Percentiles rank a stretch among this genome's conserved stretches.
Conservation (phyloP, 2,113 vertebrate species). For the Aldabrachelys gigantea region DNA sequence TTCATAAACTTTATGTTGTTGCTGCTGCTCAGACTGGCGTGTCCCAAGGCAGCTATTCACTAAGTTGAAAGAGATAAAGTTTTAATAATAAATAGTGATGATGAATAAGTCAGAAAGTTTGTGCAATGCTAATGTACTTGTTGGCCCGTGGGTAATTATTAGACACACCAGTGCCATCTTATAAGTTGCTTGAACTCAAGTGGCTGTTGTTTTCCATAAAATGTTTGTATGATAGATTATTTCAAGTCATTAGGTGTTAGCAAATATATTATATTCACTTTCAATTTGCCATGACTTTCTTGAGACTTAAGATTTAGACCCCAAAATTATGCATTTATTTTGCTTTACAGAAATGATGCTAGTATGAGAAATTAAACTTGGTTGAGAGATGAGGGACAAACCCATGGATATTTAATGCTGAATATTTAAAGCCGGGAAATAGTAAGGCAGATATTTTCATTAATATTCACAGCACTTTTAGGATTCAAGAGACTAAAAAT, state of each 20-base stretch:
- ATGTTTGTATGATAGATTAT: constrained; percentile 76
- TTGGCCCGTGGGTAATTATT: constrained; percentile 81
- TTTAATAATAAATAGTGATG: constrained; percentile 89
- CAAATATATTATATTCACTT: constrained; percentile 71
- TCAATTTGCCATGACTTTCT: constrained; percentile 68
- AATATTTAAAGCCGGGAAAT: constrained; percentile 53
- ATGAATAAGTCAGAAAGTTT: constrained; percentile 88
- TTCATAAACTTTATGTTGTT: constrained; percentile 81
- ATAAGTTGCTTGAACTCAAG: constrained; percentile 74
- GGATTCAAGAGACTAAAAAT: neutral
- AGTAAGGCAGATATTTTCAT: constrained; percentile 36
- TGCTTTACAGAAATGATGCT: constrained; percentile 52
- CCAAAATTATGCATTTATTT: constrained; percentile 66
- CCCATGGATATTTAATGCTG: constrained; percentile 36
- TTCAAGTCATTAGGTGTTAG: constrained; percentile 73
- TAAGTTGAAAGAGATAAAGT: constrained; percentile 85
- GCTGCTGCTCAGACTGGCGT: constrained; percentile 71
- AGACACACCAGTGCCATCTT: constrained; percentile 83
- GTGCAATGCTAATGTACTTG: constrained; percentile 78
- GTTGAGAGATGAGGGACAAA: constrained; percentile 37
- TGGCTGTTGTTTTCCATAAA: constrained; percentile 76
- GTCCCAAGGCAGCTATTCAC: constrained; percentile 82
- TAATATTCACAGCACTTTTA: constrained; percentile 42
- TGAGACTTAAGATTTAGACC: constrained; percentile 69
- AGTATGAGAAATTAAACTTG: constrained; percentile 71